phyloP scores from a whole-genome alignment of 2,113 vertebrate species.

The Castor canadensis region DNA sequence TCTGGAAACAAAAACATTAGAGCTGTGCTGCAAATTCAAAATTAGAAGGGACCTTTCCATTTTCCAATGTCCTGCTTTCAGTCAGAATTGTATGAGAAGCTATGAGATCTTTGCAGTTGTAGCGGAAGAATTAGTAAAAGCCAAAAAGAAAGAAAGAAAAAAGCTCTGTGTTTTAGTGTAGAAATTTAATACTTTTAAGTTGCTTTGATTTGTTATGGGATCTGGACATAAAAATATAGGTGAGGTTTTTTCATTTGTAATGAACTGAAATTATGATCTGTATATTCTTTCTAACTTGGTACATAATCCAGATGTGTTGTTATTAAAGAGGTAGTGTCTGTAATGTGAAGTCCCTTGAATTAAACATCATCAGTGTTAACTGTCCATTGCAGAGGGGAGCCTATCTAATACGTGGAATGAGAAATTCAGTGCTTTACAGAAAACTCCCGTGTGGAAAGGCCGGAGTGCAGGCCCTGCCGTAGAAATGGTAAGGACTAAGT shows the following conservation, averaged over 20 bases:
- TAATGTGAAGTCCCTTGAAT: slow-evolving; percentile 41
- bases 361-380: slow-evolving; percentile 63
- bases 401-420: slow-evolving; percentile 98
- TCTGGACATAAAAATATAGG: not conserved
- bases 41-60: not conserved
- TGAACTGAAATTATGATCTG: slow-evolving; percentile 31
- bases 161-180: slow-evolving; percentile 18
- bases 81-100: slow-evolving; percentile 2
- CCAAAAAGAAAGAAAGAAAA: not conserved
- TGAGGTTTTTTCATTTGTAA: slow-evolving; percentile 46
- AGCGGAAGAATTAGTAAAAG: slow-evolving; percentile 23
- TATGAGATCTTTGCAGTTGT: not conserved
- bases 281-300: slow-evolving; percentile 51
- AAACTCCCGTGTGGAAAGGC: slow-evolving; percentile 93
- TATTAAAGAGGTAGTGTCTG: slow-evolving; percentile 5
- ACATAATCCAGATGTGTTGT: slow-evolving; percentile 32
- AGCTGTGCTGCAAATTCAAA: not conserved
- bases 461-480: slow-evolving; percentile 88
- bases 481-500: slow-evolving; percentile 90
- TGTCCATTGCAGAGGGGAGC: slow-evolving; percentile 91
- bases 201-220: slow-evolving; percentile 18
- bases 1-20: no score
- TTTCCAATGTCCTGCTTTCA: not conserved
- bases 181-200: slow-evolving; percentile 51
- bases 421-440: slow-evolving; percentile 93